Base-by-base conservation (phyloP, 2,888 invertebrate genomes). In the Papilio gigon region DNA sequence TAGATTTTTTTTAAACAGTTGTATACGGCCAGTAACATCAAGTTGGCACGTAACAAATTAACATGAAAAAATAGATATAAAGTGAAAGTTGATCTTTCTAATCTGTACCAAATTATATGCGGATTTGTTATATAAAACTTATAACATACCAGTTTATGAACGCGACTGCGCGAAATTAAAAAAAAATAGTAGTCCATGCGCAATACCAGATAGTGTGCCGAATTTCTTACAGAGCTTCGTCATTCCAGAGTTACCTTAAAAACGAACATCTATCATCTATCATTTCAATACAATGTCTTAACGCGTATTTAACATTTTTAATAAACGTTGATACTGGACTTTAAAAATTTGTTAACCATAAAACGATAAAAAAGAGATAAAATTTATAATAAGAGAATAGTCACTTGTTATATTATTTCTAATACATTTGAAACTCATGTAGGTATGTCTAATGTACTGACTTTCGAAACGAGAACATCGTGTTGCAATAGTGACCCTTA, bases 41-140 rank as follows among this genome's bases (percentile, higher is more conserved):
- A 14, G n/a, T n/a, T 30, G 17, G 14, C n/a, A 56, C 30, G 30
- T 0, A 27, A 27, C 22, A 53, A 50, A 27, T 56, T 27, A 30
- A 30, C 9, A 56, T 30, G 17, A 56, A 56, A 50, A 30, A 17
- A 56, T 30, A 17, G 14, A 53, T n/a, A 53, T 17, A 25, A 56
- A 56, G 53, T 30, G 53, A 56, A 56, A 56, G 53, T 56, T 56
- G 30, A 17, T 25, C 17, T 56, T 56, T 27, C 8, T 22, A 47
- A 44, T 6, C 20, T 44, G 12, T 12, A 12, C 17, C 6, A 30
- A 30, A 30, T 17, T 12, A 1, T 0, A 30, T 56, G 17, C 30
- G 30, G 53, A 4, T 30, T 30, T 4, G 17, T 56, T 56, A 56
- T 30, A 9, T 56, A 56, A 30, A 27, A 50, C 6, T 53, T 17